Base-by-base conservation (phyloP, 2,797 vertebrate genomes). In the Synaphobranchus kaupii region DNA sequence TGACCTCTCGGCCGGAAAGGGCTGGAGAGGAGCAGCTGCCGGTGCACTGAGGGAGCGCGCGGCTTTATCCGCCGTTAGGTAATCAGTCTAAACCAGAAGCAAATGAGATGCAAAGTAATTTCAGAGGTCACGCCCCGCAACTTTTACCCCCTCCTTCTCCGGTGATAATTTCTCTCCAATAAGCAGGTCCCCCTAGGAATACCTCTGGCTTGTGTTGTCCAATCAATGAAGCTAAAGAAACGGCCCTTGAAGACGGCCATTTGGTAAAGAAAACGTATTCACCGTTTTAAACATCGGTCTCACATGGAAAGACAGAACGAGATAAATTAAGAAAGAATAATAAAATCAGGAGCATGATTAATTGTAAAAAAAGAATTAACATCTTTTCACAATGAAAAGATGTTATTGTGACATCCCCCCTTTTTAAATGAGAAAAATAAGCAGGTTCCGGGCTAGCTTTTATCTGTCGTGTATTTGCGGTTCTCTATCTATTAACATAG, bases 401-500 rank as follows among this genome's bases (percentile, higher is more conserved):
- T n/a, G 31, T 25, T 20, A n/a, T 48, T 28, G 10, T 47, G 73
- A n/a, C n/a, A n/a, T 39, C 39, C 39, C 39, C 39, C 44, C 31
- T 76, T 73, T 31, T 47, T 25, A 48, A 28, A 83, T 47, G 31
- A 83, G 54, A 25, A 34, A 15, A 82, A 31, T 1, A 48, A 48
- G 17, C n/a, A 34, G 31, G 56, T 82, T 39, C 71, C 39, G 48
- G 20, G 4, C 50, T 22, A 5, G 3, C n/a, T 28, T 50, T 48
- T 66, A 54, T 31, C 13, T 25, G 47, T 25, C 0, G n/a, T n/a
- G 48, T 9, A 52, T 73, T 84, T n/a, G 44, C 1, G 6, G 4
- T 44, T 48, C 39, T 82, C 52, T 63, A 39, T 87, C 63, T 86
- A 89, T 85, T 47, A 47, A 25, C 86, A 89, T 87, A 34, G 76